These are phyloP conservation scores for Conus canariensis DNA, from an alignment of 2,888 invertebrate species.

Conservation along the genomic window DNA sequence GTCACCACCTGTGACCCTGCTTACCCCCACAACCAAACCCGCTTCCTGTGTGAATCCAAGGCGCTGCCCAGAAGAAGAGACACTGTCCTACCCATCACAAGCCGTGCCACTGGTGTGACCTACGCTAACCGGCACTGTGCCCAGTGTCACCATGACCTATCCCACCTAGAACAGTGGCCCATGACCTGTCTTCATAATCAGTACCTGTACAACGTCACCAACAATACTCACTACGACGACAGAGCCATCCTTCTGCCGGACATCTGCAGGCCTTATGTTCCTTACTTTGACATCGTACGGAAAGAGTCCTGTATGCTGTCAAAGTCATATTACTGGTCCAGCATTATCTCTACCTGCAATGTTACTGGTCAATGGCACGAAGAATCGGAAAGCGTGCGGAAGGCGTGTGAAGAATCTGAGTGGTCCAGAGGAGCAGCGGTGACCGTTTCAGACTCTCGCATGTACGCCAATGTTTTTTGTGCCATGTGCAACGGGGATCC, in stretches of 20 bases:
- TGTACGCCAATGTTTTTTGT: conserved; percentile 1
- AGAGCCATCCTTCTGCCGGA: background rate
- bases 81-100: conserved; percentile 3
- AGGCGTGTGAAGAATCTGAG: conserved; percentile 11
- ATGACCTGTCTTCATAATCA: background rate
- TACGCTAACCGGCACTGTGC: conserved; percentile 1
- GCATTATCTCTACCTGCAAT: background rate
- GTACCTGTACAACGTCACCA: background rate
- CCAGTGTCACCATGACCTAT: background rate
- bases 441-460: background rate
- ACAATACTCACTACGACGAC: background rate
- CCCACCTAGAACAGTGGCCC: background rate
- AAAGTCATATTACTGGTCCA: background rate
- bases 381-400: background rate
- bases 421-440: background rate
- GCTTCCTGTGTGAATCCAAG: conserved; percentile 17
- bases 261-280: background rate
- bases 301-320: background rate
- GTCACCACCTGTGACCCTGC: background rate
- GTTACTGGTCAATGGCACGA: background rate
- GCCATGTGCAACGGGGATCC: conserved; percentile 12
- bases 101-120: background rate
- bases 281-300: background rate
- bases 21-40: background rate
- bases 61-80: background rate